phyloP scores from a whole-genome alignment of 2,797 vertebrate genomes.

The Sebastes matsubarae region DNA sequence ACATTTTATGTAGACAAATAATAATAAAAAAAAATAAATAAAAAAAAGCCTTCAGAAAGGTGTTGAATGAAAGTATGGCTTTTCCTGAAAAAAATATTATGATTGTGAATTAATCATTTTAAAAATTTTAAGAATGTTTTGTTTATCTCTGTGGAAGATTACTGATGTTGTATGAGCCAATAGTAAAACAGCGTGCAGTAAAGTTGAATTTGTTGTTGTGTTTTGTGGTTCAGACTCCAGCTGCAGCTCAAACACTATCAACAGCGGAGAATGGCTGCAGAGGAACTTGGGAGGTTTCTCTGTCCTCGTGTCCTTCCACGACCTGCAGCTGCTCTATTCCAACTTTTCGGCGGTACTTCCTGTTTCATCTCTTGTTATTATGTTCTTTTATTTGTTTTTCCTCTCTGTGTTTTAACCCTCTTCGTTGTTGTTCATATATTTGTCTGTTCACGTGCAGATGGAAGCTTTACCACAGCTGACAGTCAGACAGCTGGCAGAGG shows the following conservation, averaged over 20 bases:
- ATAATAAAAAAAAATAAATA: neutral
- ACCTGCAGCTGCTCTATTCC: slow-evolving; percentile 62
- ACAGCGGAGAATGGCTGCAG: slow-evolving; percentile 73
- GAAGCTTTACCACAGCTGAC: slow-evolving; percentile 66
- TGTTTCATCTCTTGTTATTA: fast-evolving
- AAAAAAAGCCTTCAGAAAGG: no score
- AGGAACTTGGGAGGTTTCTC: slow-evolving; percentile 76
- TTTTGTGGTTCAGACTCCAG: slow-evolving; percentile 56
- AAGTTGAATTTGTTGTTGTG: neutral
- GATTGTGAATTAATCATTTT: no score
- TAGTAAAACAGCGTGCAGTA: neutral
- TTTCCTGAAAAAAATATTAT: no score
- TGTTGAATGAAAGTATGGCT: fast-evolving
- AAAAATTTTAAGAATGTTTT: no score
- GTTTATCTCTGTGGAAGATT: no score
- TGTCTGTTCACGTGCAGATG: slow-evolving; percentile 60
- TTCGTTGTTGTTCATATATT: neutral
- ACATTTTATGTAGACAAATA: neutral
- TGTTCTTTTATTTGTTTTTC: neutral
- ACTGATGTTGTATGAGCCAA: no score
- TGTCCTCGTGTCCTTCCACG: slow-evolving; percentile 41
- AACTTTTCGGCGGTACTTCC: slow-evolving; percentile 65
- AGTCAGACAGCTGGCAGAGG: slow-evolving; percentile 71
- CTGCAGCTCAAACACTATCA: slow-evolving; percentile 57
- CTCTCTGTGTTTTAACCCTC: neutral